phyloP scores from a whole-genome alignment of 2,113 vertebrate genomes.

The Mesoclemmys tuberculata region DNA sequence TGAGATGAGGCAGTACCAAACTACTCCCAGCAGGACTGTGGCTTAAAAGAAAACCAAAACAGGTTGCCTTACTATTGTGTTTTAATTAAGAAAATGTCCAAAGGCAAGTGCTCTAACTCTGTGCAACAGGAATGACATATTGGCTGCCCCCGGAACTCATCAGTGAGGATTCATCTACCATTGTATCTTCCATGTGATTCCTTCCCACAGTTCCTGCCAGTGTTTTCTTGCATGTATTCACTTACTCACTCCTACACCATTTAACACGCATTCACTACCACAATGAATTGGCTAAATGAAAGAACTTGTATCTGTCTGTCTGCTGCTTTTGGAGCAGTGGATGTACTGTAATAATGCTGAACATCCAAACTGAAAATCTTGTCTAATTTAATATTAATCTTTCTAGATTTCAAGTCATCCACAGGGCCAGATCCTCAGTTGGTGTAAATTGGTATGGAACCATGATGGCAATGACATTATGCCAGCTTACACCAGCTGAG shows the following conservation, averaged over 20 bases:
- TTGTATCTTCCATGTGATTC: background rate
- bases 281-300: background rate
- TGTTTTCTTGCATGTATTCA: background rate
- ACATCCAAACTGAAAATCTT: background rate
- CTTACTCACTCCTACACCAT: background rate
- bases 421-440: background rate
- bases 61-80: no score
- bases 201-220: background rate
- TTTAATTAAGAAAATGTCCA: no score
- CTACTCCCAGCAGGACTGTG: no score
- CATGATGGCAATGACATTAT: background rate
- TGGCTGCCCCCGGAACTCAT: background rate
- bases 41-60: no score
- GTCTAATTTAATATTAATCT: background rate
- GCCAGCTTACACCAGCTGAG: background rate
- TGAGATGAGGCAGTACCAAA: no score
- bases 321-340: background rate
- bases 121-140: no score
- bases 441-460: background rate
- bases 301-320: background rate
- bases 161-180: background rate
- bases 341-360: background rate
- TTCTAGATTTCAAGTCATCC: background rate
- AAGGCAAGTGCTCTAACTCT: no score
- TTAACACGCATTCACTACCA: background rate